Percentiles rank a stretch among this genome's conserved stretches.
These are phyloP conservation scores for Fukomys damarensis DNA, from an alignment of 2,113 vertebrate genomes.

Conservation along the genomic window DNA sequence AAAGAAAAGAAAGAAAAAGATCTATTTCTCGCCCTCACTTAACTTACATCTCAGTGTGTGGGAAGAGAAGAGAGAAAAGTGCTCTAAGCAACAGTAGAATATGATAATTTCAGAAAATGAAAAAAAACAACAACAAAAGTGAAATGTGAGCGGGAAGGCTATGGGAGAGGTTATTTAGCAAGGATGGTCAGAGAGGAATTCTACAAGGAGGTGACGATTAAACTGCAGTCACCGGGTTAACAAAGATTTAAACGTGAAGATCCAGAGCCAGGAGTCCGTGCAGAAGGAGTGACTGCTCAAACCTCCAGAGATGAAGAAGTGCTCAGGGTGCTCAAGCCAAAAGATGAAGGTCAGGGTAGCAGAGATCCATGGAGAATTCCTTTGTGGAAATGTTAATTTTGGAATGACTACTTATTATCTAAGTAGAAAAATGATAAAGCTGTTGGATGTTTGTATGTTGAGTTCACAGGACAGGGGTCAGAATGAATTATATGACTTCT, in stretches of 20 bases:
- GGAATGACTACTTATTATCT: background rate
- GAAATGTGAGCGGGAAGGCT: background rate
- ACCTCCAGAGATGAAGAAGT: background rate
- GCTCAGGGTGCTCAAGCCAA: background rate
- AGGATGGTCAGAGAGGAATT: background rate
- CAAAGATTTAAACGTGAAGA: background rate
- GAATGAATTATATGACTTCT: background rate
- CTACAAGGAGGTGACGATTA: background rate
- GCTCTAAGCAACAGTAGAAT: background rate
- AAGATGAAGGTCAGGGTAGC: too few species aligned
- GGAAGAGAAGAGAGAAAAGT: background rate
- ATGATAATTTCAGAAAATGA: background rate
- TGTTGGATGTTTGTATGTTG: background rate
- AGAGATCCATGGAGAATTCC: background rate
- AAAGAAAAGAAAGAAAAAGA: too few species aligned
- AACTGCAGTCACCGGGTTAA: background rate
- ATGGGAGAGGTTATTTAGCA: background rate
- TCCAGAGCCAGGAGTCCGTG: background rate
- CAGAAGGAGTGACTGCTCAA: too few species aligned
- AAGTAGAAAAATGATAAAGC: background rate
- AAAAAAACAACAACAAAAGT: background rate
- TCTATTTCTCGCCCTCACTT: background rate
- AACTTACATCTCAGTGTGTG: background rate
- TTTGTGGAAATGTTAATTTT: background rate
- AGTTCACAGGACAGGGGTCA: background rate